Percentiles rank a stretch among this genome's conserved stretches.
phyloP scores from a whole-genome alignment of 2,888 invertebrate species.

The Caenorhabditis wallacei region DNA sequence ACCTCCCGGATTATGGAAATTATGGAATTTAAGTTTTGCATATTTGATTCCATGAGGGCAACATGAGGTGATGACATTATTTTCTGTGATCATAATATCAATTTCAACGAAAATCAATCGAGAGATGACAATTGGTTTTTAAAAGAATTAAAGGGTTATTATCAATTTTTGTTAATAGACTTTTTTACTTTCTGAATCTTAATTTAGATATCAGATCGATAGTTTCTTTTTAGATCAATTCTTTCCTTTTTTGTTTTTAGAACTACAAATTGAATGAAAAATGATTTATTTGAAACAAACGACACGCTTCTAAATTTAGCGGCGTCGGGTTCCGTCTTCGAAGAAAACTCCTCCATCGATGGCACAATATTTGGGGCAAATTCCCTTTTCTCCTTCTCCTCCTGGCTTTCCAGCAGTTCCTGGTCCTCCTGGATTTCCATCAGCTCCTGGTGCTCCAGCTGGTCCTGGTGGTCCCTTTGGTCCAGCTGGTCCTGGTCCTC shows the following conservation, averaged over 20 bases:
- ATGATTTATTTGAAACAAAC: constrained; percentile 51
- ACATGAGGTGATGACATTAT: constrained; percentile 27
- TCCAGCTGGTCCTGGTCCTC: constrained; percentile 67
- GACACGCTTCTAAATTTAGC: constrained; percentile 49
- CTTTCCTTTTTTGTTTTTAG: neutral
- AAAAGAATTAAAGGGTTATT: neutral
- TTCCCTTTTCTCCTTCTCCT: constrained; percentile 72
- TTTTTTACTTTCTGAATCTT: neutral
- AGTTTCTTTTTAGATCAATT: neutral
- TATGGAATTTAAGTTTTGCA: constrained; percentile 27
- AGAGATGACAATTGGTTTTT: neutral
- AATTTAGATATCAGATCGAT: too few relatives aligned
- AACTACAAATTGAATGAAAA: constrained; percentile 32
- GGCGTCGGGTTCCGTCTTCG: constrained; percentile 75
- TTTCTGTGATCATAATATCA: constrained; percentile 42
- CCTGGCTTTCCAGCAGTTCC: constrained; percentile 70
- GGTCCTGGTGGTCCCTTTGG: constrained; percentile 67
- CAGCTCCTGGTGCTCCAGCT: constrained; percentile 66
- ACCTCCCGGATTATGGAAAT: constrained; percentile 48
- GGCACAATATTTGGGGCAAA: constrained; percentile 76
- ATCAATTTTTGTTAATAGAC: neutral
- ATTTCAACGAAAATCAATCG: constrained; percentile 6
- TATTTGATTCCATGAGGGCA: constrained; percentile 28
- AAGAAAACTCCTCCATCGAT: constrained; percentile 78
- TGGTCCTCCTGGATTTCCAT: constrained; percentile 66